These are phyloP conservation scores for Cyphomyrmex costatus DNA, from an alignment of 1,140 invertebrate species.

Conservation along the genomic window DNA sequence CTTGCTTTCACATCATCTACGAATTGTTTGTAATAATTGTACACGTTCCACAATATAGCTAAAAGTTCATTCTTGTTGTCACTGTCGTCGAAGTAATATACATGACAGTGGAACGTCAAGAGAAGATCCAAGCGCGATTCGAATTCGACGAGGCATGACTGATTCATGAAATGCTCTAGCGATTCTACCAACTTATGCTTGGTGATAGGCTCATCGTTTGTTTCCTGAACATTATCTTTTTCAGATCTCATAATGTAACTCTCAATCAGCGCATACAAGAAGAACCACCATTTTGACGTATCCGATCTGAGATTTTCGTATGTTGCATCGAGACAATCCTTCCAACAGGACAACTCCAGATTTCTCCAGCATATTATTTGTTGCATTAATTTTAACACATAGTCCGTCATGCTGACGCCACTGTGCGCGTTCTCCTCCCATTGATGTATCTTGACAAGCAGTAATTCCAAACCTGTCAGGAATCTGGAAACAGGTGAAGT, in stretches of 20 bases:
- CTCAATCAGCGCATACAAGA: constrained; percentile 92
- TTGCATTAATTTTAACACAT: constrained; percentile 91
- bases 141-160: constrained; percentile 94
- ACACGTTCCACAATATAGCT: constrained; percentile 94
- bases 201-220: constrained; percentile 63
- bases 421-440: constrained; percentile 97
- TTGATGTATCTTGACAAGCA: constrained; percentile 94
- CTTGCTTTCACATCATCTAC: constrained; percentile 88
- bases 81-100: constrained; percentile 87
- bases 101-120: constrained; percentile 92
- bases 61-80: constrained; percentile 88
- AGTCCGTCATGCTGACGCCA: constrained; percentile 92
- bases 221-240: background rate
- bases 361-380: constrained; percentile 97
- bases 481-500: constrained; percentile 95
- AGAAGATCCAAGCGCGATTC: constrained; percentile 93
- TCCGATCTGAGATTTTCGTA: constrained; percentile 89
- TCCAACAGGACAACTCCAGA: constrained; percentile 96
- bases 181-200: constrained; percentile 84
- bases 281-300: constrained; percentile 96
- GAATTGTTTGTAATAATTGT: constrained; percentile 95
- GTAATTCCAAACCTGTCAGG: constrained; percentile 95
- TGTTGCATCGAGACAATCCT: constrained; percentile 90
- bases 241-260: constrained; percentile 77
- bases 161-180: constrained; percentile 94